A percentile compares a stretch with the other conserved stretches of the same genome.
phyloP scores from a whole-genome alignment of 2,113 vertebrate species.

The Istiophorus platypterus region DNA sequence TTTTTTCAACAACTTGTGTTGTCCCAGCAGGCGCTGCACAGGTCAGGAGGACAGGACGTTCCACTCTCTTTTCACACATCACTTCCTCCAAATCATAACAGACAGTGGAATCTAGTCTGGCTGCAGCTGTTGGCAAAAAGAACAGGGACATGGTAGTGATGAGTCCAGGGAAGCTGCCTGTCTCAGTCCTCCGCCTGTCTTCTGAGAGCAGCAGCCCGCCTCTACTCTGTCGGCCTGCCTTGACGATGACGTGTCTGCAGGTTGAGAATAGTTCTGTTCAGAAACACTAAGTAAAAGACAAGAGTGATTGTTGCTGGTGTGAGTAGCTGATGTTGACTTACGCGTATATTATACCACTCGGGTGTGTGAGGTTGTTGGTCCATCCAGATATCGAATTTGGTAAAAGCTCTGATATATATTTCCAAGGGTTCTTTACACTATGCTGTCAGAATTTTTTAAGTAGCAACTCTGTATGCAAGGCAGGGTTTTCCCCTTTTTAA shows the following conservation, averaged over 20 bases:
- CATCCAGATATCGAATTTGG: constrained; percentile 31
- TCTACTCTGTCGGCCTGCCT: constrained; percentile 3
- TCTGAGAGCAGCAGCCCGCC: constrained; percentile 6
- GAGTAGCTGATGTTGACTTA: neutral
- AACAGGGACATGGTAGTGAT: constrained; percentile 8
- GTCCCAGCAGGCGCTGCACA: constrained; percentile 25
- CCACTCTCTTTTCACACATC: constrained; percentile 58
- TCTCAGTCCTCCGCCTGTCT: constrained; percentile 32
- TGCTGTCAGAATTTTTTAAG: constrained; percentile 38
- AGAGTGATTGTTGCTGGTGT: neutral
- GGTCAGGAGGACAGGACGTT: constrained; percentile 59
- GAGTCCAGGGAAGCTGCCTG: constrained; percentile 36
- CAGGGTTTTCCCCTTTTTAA: constrained; percentile 70
- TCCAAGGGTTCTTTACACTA: constrained; percentile 9
- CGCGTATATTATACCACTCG: constrained; percentile 1
- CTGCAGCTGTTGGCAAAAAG: constrained; percentile 55
- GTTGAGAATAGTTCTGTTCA: constrained; percentile 2
- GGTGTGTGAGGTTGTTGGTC: constrained; percentile 1
- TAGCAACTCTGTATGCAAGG: constrained; percentile 30
- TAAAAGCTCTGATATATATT: constrained; percentile 29
- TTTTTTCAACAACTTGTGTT: neutral
- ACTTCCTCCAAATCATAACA: constrained; percentile 64
- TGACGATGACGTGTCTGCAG: neutral
- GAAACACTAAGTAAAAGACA: neutral
- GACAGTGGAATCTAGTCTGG: constrained; percentile 52